phyloP scores from a whole-genome alignment of 2,113 vertebrate species.

The Felis chaus region DNA sequence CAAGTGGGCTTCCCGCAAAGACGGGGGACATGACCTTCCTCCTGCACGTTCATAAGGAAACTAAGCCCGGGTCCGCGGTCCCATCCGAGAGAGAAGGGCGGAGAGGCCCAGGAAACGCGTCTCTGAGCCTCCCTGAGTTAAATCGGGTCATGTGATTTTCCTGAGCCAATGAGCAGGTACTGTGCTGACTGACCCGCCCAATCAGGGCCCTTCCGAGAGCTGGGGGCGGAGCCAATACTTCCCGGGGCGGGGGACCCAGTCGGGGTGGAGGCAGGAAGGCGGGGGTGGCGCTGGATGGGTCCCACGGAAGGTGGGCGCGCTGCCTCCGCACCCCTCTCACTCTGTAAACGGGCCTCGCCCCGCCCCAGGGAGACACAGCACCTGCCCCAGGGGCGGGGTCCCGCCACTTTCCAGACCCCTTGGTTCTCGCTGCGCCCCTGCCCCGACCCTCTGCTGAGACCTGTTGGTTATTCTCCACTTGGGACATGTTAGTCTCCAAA shows the following conservation, averaged over 20 bases:
- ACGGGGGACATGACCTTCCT: neutral
- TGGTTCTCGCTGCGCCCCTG: neutral
- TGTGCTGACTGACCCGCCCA: neutral
- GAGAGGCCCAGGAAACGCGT: neutral
- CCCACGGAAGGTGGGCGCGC: neutral
- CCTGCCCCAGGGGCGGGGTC: neutral
- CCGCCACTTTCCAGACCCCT: neutral
- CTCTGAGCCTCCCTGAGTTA: neutral
- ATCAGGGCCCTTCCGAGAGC: neutral
- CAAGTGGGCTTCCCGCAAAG: neutral
- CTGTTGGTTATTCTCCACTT: neutral
- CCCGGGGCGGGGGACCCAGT: too few species aligned
- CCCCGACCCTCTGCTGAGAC: neutral
- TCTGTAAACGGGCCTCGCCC: neutral
- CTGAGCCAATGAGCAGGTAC: neutral
- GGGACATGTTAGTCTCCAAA: neutral
- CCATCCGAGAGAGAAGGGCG: neutral
- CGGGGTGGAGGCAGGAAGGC: neutral
- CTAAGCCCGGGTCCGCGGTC: accelerated
- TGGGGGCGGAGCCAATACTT: neutral
- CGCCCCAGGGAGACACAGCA: neutral
- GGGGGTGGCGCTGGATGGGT: accelerated
- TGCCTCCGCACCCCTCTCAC: too few species aligned
- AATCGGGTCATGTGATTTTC: neutral
- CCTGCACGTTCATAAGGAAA: neutral